phyloP scores from a whole-genome alignment of 2,888 invertebrate genomes.

The Archips xylosteana region DNA sequence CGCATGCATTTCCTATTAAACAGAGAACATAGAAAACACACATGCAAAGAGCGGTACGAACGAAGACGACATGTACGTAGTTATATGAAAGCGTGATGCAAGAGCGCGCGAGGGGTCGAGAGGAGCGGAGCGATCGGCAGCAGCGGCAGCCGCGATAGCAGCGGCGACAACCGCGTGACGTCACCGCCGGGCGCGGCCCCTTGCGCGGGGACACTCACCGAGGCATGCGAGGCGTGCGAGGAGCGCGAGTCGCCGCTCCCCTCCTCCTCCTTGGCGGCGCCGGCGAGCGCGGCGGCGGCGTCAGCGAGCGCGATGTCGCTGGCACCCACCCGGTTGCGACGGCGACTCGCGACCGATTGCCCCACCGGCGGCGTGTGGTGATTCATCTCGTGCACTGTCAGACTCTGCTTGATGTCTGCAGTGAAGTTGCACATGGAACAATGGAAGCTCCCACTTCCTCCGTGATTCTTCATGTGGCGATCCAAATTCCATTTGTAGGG shows the following conservation, averaged over 20 bases:
- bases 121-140: conserved; percentile 50
- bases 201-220: conserved; percentile 71
- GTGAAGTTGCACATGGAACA: conserved; percentile 96
- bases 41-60: conserved; percentile 46
- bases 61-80: conserved; percentile 47
- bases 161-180: conserved; percentile 70
- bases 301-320: conserved; percentile 84
- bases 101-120: conserved; percentile 63
- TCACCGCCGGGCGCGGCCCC: conserved; percentile 69
- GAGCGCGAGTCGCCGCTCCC: conserved; percentile 81
- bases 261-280: conserved; percentile 76
- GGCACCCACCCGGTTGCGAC: conserved; percentile 91
- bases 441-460: conserved; percentile 93
- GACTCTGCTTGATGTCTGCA: conserved; percentile 95
- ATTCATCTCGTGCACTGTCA: conserved; percentile 96
- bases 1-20: conserved; percentile 6
- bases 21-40: conserved; percentile 41
- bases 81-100: conserved; percentile 58
- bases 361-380: conserved; percentile 94
- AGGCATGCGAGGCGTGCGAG: conserved; percentile 74
- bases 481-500: conserved; percentile 97
- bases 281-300: conserved; percentile 61
- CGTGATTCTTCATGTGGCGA: conserved; percentile 96
- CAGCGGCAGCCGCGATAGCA: conserved; percentile 58
- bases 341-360: conserved; percentile 84